Evolutionary conservation across 2,888 invertebrate genomes (phyloP), one percentile per base, ranked within the genome.

Genomic region (Diplazon laetatorius): DNA sequence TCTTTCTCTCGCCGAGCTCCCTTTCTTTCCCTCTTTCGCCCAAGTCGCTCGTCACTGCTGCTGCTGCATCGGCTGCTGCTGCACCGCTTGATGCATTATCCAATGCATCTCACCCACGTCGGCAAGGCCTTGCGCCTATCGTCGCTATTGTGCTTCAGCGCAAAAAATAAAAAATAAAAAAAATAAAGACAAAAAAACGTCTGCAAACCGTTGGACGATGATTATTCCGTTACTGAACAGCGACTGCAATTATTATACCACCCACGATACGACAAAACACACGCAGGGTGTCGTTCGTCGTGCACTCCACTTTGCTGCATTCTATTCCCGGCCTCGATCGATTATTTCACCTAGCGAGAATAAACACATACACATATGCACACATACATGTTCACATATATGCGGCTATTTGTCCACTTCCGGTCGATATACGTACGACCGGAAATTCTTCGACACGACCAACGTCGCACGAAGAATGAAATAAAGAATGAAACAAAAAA

Each of bases 81-180:
- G 22, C 3, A 22, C 5, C 22, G 18, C 10, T 12, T 9, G n/a
- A 10, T 42, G n/a, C 42, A 42, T n/a, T n/a, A 42, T 42, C 42
- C 42, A n/a, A 42, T n/a, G 37, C 37, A 4, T 10, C n/a, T 42
- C 42, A 42, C 2, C 42, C 42, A 42, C 60, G 22, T 60, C 22
- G 18, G 37, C 8, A 10, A 30, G 82, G 83, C 79, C 81, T 82
- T 76, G 74, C 78, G 82, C 80, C n/a, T n/a, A n/a, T n/a, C 76
- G 71, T 74, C 81, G 80, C 80, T 74, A 84, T 85, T 82, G 84
- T 18, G 18, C 9, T 4, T 1, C 18, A 18, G 2, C 76, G 62
- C n/a, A 74, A 37, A n/a, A n/a, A n/a, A n/a, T n/a, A n/a, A n/a
- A n/a, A n/a, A n/a, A n/a, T n/a, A n/a, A n/a, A n/a, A n/a, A n/a